These are phyloP conservation scores for Zhengitettix transpicula DNA, from an alignment of 2,888 invertebrate species.

Conservation along the genomic window DNA sequence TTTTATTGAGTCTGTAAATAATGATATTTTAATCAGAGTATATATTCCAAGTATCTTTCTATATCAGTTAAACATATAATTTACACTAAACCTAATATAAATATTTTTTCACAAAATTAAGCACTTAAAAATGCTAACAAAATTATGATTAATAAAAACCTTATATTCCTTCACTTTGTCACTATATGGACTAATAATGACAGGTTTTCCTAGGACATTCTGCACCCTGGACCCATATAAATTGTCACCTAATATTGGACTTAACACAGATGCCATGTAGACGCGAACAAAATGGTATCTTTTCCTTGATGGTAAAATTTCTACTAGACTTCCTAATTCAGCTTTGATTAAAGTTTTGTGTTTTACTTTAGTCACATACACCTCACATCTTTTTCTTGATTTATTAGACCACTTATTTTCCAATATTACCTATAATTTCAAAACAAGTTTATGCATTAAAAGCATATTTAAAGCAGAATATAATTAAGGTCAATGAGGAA, in stretches of 20 bases:
- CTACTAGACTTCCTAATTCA: slow-evolving; percentile 19
- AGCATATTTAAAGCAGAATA: not conserved
- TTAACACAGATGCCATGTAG: slow-evolving; percentile 22
- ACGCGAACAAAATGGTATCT: slow-evolving; percentile 23
- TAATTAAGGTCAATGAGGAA: not conserved
- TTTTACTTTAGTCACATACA: slow-evolving; percentile 17
- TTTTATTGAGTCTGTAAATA: too few relatives aligned
- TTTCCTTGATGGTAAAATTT: slow-evolving; percentile 19
- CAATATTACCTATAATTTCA: slow-evolving; percentile 9
- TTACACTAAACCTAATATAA: too few relatives aligned
- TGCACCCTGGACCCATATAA: slow-evolving; percentile 22
- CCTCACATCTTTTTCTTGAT: slow-evolving; percentile 10
- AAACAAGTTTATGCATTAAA: slow-evolving; percentile 3
- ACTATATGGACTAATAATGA: slow-evolving; percentile 21
- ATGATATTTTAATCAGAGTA: too few relatives aligned
- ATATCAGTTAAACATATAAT: too few relatives aligned
- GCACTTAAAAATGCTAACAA: too few relatives aligned
- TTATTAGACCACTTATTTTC: slow-evolving; percentile 14
- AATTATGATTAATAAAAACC: too few relatives aligned
- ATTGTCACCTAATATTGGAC: slow-evolving; percentile 27
- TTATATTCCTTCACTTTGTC: slow-evolving; percentile 11
- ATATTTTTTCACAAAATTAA: too few relatives aligned
- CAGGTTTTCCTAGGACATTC: slow-evolving; percentile 19
- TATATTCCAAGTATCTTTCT: too few relatives aligned
- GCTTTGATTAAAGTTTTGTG: slow-evolving; percentile 19